These are phyloP conservation scores for Mycetomoellerius zeteki DNA, from an alignment of 1,140 invertebrate genomes.

Conservation along the genomic window DNA sequence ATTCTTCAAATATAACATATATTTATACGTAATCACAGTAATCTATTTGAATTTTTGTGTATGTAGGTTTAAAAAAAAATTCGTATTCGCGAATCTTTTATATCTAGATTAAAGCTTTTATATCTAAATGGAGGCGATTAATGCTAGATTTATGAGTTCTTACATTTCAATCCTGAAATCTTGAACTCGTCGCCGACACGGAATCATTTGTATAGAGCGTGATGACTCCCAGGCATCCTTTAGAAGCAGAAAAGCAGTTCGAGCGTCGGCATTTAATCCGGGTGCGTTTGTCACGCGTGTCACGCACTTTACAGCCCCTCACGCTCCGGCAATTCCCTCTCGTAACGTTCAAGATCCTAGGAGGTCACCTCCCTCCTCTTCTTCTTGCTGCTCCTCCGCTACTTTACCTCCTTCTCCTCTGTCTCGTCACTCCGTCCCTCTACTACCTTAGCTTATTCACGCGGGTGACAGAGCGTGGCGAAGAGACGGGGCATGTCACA, in stretches of 20 bases:
- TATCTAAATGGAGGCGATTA: slow-evolving; percentile 24
- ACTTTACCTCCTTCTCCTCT: slow-evolving; percentile 15
- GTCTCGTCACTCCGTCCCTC: slow-evolving; percentile 3
- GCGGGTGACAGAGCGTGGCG: slow-evolving; percentile 57
- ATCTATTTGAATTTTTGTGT: not conserved
- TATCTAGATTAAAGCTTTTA: not conserved
- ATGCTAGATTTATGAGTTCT: not conserved
- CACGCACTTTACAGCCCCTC: slow-evolving; percentile 66
- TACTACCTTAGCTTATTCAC: slow-evolving; percentile 60
- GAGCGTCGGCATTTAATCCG: slow-evolving; percentile 66
- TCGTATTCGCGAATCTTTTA: not conserved
- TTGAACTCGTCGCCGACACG: slow-evolving; percentile 17
- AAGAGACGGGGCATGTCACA: slow-evolving; percentile 48
- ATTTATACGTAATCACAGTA: not conserved
- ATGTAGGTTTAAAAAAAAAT: not conserved
- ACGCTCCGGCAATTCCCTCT: slow-evolving; percentile 66
- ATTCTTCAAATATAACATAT: no score
- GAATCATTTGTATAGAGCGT: slow-evolving; percentile 51
- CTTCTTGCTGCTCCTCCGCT: slow-evolving; percentile 7
- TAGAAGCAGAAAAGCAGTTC: slow-evolving; percentile 28
- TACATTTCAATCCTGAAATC: slow-evolving; percentile 41
- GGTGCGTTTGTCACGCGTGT: slow-evolving; percentile 68
- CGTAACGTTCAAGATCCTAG: slow-evolving; percentile 63
- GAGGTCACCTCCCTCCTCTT: not conserved
- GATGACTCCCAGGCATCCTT: slow-evolving; percentile 55